Conservation (phyloP, 2,113 vertebrate genomes). For the Leptobrachium ailaonicum region DNA sequence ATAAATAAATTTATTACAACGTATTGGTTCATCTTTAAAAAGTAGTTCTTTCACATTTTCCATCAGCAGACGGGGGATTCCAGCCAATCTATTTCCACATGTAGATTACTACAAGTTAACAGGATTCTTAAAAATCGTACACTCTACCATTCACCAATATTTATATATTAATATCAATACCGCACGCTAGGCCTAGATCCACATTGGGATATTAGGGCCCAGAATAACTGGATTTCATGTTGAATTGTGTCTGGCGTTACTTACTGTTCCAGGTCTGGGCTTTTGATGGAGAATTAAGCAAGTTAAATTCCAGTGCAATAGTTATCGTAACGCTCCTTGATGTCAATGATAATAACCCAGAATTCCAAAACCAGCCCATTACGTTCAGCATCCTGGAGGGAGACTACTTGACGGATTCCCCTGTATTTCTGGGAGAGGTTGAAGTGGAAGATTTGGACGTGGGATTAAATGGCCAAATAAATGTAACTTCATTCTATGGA, state of each 20-base stretch:
- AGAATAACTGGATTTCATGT: conserved; percentile 9
- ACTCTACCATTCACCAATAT: too few relatives aligned
- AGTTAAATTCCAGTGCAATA: conserved; percentile 66
- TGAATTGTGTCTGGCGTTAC: not conserved
- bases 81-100: too few relatives aligned
- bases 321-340: conserved; percentile 71
- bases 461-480: conserved; percentile 66
- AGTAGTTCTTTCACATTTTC: too few relatives aligned
- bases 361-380: conserved; percentile 65
- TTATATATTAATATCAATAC: too few relatives aligned
- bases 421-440: conserved; percentile 55
- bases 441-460: conserved; percentile 65
- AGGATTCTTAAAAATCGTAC: too few relatives aligned
- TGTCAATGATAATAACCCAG: conserved; percentile 77
- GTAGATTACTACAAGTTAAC: too few relatives aligned
- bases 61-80: too few relatives aligned
- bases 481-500: conserved; percentile 48
- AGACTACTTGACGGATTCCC: conserved; percentile 44
- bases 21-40: too few relatives aligned
- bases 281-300: conserved; percentile 60
- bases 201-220: too few relatives aligned
- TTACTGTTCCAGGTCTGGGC: conserved; percentile 67
- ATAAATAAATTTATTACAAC: too few relatives aligned
- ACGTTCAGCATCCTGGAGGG: conserved; percentile 59
- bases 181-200: too few relatives aligned